phyloP scores from a whole-genome alignment of 2,888 invertebrate genomes.

The Tryphoninae sp. region DNA sequence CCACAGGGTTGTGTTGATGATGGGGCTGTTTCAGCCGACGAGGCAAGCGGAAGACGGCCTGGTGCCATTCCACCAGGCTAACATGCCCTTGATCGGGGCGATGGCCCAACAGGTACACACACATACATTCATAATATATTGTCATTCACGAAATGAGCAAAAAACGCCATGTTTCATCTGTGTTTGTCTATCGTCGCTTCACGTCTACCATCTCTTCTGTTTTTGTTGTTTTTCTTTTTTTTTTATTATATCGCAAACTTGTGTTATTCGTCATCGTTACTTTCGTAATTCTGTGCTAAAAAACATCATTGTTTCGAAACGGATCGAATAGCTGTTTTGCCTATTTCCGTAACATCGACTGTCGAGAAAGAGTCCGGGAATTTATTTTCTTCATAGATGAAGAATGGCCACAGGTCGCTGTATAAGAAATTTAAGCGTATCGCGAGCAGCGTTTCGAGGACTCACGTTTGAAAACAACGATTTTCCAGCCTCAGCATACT shows the following conservation, averaged over 20 bases:
- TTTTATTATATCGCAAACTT: slow-evolving; percentile 13
- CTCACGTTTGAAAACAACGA: slow-evolving; percentile 27
- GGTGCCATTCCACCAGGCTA: slow-evolving; percentile 83
- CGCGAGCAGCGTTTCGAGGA: slow-evolving; percentile 7
- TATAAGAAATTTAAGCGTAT: slow-evolving; percentile 27
- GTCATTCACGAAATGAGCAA: slow-evolving; percentile 51
- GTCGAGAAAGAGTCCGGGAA: neutral
- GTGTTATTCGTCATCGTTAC: neutral
- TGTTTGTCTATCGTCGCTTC: slow-evolving; percentile 70
- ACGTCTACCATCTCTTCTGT: slow-evolving; percentile 39
- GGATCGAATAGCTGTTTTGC: neutral
- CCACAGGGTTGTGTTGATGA: slow-evolving; percentile 76
- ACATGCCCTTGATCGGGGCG: slow-evolving; percentile 86
- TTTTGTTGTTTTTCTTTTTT: slow-evolving; percentile 26
- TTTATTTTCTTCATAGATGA: slow-evolving; percentile 14
- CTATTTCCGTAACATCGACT: neutral
- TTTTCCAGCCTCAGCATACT: slow-evolving; percentile 83
- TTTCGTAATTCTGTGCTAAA: neutral
- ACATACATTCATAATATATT: slow-evolving; percentile 71
- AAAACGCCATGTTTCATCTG: slow-evolving; percentile 74
- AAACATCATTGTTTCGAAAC: neutral
- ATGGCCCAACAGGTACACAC: slow-evolving; percentile 80
- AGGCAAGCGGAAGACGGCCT: slow-evolving; percentile 84
- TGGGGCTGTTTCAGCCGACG: slow-evolving; percentile 82
- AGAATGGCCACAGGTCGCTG: slow-evolving; percentile 19